These are phyloP conservation scores for Takifugu rubripes DNA, from an alignment of 2,797 vertebrate genomes.

Conservation along the genomic window DNA sequence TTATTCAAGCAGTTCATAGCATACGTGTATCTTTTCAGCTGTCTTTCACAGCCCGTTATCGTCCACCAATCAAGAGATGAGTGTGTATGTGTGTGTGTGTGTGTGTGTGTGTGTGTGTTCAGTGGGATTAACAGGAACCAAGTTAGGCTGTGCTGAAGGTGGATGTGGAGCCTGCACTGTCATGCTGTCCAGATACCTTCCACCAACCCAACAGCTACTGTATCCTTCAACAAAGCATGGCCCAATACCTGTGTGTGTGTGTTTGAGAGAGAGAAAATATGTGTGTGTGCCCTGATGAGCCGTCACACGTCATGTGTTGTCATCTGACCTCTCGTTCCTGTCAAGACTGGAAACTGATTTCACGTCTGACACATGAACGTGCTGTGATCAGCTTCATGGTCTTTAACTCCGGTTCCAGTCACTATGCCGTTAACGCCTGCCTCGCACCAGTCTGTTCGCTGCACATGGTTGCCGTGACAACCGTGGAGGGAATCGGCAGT, in stretches of 20 bases:
- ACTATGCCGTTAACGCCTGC: slow-evolving; percentile 87
- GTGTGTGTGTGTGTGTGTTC: slow-evolving; percentile 13
- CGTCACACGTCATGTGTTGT: slow-evolving; percentile 16
- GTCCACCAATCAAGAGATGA: too few species aligned
- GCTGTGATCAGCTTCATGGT: background rate
- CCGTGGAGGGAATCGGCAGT: slow-evolving; percentile 69
- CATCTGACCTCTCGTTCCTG: slow-evolving; percentile 4
- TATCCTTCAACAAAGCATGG: slow-evolving; percentile 77
- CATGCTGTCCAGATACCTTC: slow-evolving; percentile 87
- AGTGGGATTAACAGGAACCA: slow-evolving; percentile 92
- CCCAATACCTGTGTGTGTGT: background rate
- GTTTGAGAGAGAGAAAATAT: background rate
- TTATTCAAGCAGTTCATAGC: too few species aligned
- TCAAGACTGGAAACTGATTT: slow-evolving; percentile 2
- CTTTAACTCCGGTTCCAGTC: slow-evolving; percentile 64
- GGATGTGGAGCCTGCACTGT: slow-evolving; percentile 96
- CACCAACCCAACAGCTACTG: slow-evolving; percentile 76
- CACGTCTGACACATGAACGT: background rate
- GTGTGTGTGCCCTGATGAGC: background rate
- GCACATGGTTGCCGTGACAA: slow-evolving; percentile 82
- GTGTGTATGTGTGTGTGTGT: slow-evolving; percentile 22
- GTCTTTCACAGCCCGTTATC: too few species aligned
- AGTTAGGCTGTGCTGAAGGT: slow-evolving; percentile 94
- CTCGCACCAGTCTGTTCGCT: slow-evolving; percentile 89
- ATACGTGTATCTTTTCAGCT: too few species aligned